These are phyloP conservation scores for Caenorhabditis macrosperma DNA, from an alignment of 2,888 invertebrate species.

Conservation along the genomic window DNA sequence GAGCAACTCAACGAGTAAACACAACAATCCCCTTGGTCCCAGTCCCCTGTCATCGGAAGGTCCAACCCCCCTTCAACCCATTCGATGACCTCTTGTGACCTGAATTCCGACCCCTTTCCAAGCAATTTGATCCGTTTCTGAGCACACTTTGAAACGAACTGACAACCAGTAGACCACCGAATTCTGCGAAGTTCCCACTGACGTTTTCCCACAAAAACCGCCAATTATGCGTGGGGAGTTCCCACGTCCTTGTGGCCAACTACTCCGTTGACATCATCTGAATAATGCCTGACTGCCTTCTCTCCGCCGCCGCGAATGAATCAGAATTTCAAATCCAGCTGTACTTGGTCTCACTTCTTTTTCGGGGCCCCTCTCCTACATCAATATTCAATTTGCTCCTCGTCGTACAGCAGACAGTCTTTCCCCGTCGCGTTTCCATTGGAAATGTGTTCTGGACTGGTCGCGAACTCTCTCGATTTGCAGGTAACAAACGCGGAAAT, in stretches of 20 bases:
- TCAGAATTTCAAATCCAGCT: constrained; percentile 35
- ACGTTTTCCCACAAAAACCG: not conserved
- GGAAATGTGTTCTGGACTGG: not conserved
- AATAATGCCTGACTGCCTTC: not conserved
- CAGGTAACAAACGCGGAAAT: constrained; percentile 33
- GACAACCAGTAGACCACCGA: not conserved
- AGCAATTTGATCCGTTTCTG: not conserved
- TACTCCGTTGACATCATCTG: constrained; percentile 23
- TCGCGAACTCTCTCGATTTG: not conserved
- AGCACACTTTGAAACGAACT: not conserved
- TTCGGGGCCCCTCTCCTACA: not conserved
- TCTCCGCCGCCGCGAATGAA: not conserved
- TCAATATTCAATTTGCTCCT: constrained; percentile 9
- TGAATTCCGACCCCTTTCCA: not conserved
- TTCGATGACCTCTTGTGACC: not conserved
- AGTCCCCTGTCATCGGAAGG: too few species aligned
- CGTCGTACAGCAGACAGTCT: too few species aligned
- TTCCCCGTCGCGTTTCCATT: not conserved
- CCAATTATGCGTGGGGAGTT: not conserved
- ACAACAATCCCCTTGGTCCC: too few species aligned
- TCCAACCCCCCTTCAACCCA: too few species aligned
- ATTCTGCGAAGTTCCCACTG: not conserved
- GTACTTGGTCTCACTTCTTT: not conserved
- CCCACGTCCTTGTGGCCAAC: constrained; percentile 20
- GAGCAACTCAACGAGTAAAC: too few species aligned